Base-by-base conservation (phyloP, 2,888 invertebrate species). In the Habroteleia sp. region DNA sequence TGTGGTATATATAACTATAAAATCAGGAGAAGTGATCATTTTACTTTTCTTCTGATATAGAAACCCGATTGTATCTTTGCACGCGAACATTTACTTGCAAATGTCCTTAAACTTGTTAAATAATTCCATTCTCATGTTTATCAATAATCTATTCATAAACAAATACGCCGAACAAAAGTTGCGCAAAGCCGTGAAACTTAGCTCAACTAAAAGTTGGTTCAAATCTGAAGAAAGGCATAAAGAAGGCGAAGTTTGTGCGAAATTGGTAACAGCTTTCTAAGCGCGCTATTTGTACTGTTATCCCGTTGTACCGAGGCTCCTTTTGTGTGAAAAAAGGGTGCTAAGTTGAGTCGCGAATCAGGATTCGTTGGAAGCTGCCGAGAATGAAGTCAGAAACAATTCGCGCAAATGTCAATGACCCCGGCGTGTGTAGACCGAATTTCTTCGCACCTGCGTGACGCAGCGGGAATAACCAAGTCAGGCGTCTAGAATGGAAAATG, bases 371-470 rank as follows among this genome's bases (percentile, higher is more conserved):
- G 69, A 71, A 44, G 69, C 69, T 71, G 62, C 60, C 62, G 44
- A 35, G 25, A 56, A 63, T 63, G 63, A 72, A 63, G 63, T 54
- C 54, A 44, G 74, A 68, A 74, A 46, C 60, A 74, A 68, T 68
- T 62, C 56, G 68, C 62, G 56, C 62, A 63, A 58, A 63, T 68
- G 74, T 69, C 74, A 69, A 69, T 58, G 74, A 63, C 74, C 74
- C 13, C 62, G 56, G 14, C 60, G 54, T 58, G 68, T 58, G 66
- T 63, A 60, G 74, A 74, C 69, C 74, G 69, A 74, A 74, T 74
- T 74, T 63, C 58, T 74, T 74, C 74, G 74, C 74, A 74, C 74
- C 68, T 74, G 74, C 68, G 74, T 74, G 74, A 68, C 74, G 74
- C 74, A 60, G 60, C 58, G 73, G 60, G 73, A 66, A 65, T 65